Evolutionary conservation across 2,888 invertebrate species (phyloP), one percentile per base, ranked within the genome.

Genomic region (Coleophora flavipennella): DNA sequence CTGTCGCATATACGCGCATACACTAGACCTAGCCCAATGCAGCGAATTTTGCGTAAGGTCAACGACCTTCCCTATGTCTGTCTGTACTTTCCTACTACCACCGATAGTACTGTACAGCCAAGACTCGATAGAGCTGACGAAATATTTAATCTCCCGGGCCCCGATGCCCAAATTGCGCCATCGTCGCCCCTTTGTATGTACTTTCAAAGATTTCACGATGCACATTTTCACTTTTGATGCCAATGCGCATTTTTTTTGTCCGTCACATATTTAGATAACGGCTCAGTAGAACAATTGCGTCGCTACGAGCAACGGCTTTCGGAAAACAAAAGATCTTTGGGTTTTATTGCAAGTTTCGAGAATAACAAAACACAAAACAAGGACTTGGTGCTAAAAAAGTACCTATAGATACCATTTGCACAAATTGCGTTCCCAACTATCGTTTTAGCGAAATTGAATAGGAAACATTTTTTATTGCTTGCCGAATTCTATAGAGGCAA

Each of bases 1-100:
- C 62, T 64, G 67, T 67, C 60, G 61, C 69, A 74, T 69, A 81
- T 72, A 80, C 76, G 76, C 76, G 76, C 75, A 77, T 76, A 71
- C 70, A 20, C 78, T 83, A 79, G 78, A 80, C 83, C 85, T 85
- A 85, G 81, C 80, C 77, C 84, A 85, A 84, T 85, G 85, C 85
- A 83, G 83, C 67, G 80, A 84, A 85, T 84, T 85, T 85, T 85
- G 85, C 83, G 85, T 85, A 80, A 77, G 85, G 78, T 85, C 84
- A 68, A 72, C 70, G 84, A 74, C 78, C 84, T 76, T 67, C 51
- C 54, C 53, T 65, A 71, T 57, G 67, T 65, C 67, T 65, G 67
- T 65, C 67, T 65, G 60, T 67, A 67, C 51, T 54, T 39, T n/a
- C n/a, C n/a, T n/a, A n/a, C n/a, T n/a, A 46, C 51, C 55, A 50